Percentiles rank a stretch among this genome's conserved stretches.
Evolutionary conservation across 2,113 vertebrate species (phyloP).

Genomic region (Oreotrochilus melanogaster): DNA sequence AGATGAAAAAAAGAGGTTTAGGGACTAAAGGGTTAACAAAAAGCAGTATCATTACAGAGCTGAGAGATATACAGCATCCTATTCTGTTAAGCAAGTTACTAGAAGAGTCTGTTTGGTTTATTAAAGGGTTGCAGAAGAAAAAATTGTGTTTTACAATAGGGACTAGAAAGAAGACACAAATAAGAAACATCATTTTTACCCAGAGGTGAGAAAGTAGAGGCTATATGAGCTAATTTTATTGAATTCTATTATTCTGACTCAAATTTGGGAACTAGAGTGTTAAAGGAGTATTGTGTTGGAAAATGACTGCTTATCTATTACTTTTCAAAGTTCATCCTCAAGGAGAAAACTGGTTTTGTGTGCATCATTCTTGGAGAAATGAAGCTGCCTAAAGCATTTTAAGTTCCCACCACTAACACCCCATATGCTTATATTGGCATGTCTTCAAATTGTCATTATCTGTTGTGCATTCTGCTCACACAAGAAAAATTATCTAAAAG

Average conservation of each 20-base stretch:
- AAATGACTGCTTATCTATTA: constrained; percentile 22
- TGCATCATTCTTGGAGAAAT: constrained; percentile 40
- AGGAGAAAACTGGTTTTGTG: constrained; percentile 56
- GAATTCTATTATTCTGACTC: constrained; percentile 49
- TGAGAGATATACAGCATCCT: background rate
- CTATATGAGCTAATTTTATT: constrained; percentile 48
- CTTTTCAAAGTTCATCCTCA: constrained; percentile 37
- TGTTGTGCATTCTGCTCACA: background rate
- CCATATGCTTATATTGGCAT: constrained; percentile 18
- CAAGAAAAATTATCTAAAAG: background rate
- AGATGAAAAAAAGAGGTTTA: background rate
- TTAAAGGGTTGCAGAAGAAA: constrained; percentile 36
- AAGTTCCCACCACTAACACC: constrained; percentile 15
- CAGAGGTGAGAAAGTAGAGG: constrained; percentile 42
- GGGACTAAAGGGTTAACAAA: background rate
- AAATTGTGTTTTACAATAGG: constrained; percentile 25
- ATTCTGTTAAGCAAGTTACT: constrained; percentile 25
- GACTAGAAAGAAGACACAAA: constrained; percentile 47
- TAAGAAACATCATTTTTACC: constrained; percentile 61
- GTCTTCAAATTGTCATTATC: constrained; percentile 18
- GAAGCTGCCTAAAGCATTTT: constrained; percentile 36
- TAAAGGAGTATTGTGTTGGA: constrained; percentile 5
- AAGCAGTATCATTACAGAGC: background rate
- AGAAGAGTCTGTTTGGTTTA: constrained; percentile 16
- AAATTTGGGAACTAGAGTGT: constrained; percentile 22